Base-by-base conservation (phyloP, 2,113 vertebrate genomes). In the Cromileptes altivelis region DNA sequence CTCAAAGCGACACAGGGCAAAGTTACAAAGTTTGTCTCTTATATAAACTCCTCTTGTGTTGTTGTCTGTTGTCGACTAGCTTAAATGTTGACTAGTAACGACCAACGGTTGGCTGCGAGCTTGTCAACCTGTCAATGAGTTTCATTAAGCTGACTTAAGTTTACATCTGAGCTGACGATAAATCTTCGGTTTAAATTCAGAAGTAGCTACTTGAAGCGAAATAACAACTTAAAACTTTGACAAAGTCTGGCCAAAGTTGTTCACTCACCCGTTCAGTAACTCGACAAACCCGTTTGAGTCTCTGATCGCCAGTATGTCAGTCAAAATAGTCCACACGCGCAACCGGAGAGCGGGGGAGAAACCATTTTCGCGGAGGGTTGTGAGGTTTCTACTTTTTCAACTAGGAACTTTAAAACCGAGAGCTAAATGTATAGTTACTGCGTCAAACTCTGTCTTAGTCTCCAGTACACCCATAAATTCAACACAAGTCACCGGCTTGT, bases 291-390 rank as follows among this genome's bases (percentile, higher is more conserved):
- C 0, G 52, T 52, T 37, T 23, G 0, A 9, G n/a, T 33, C 6
- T 6, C 10, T 13, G 6, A 1, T 67, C 27, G 1, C 1, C 1
- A 10, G 2, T 4, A 1, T 6, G 53, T 73, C 83, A 78, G 62
- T 88, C 89, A 83, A 8, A 84, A 62, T 5, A 53, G 4, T 25
- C 12, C 0, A 62, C 86, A 62, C 18, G 6, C 57, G 2, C 42
- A 60, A 10, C 30, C 14, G 33, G 19, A 10, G 58, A 5, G 25
- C 8, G 12, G 1, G 56, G 83, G 47, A 64, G 14, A 56, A 80
- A 87, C 93, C 91, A 92, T 82, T 78, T 3, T 13, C 7, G 7
- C 3, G 1, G 18, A 49, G 56, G 15, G 50, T 1, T 6, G 25
- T 37, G 2, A 0, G 0, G 6, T 56, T 74, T 62, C 25, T 1